A percentile compares a stretch with the other conserved stretches of the same genome.
phyloP scores from a whole-genome alignment of 2,113 vertebrate genomes.

The Genyomyrus donnyi region DNA sequence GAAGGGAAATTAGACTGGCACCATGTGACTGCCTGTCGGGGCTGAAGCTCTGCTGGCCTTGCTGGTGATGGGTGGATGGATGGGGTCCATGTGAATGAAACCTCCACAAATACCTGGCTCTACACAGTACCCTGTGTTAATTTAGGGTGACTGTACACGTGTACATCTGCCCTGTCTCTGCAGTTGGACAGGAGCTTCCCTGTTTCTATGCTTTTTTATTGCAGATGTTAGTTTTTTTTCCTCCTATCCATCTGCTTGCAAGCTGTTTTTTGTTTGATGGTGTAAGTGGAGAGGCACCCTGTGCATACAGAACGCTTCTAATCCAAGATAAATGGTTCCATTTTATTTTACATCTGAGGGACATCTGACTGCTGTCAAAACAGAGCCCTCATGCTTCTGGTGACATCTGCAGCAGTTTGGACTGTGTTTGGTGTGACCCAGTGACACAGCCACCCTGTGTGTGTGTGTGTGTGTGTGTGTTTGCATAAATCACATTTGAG shows the following conservation, averaged over 20 bases:
- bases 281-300: background rate
- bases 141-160: background rate
- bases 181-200: background rate
- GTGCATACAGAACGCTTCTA: background rate
- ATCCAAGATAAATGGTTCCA: background rate
- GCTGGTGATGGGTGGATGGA: background rate
- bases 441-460: background rate
- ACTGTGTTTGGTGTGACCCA: background rate
- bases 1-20: background rate
- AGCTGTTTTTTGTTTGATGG: background rate
- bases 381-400: background rate
- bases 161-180: background rate
- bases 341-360: background rate
- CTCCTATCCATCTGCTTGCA: background rate
- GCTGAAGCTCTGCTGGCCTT: background rate
- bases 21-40: background rate
- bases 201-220: background rate
- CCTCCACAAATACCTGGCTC: background rate
- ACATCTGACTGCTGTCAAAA: background rate
- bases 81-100: background rate
- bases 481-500: too few species aligned
- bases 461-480: background rate
- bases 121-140: background rate
- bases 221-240: background rate
- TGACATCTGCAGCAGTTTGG: background rate